phyloP scores from a whole-genome alignment of 1,140 invertebrate species.

The Orchesella cincta region DNA sequence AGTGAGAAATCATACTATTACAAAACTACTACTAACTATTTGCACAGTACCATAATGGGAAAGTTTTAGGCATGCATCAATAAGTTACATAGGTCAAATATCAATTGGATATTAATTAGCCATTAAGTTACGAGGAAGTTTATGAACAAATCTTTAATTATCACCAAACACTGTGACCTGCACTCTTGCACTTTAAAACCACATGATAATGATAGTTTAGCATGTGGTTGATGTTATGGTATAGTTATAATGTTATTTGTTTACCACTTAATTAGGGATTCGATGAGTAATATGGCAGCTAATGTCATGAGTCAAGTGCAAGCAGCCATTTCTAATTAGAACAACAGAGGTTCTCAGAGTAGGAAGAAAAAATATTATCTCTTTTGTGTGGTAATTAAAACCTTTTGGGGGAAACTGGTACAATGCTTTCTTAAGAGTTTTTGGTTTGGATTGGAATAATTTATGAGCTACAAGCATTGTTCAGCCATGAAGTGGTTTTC shows the following conservation, averaged over 20 bases:
- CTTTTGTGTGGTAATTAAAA: background rate
- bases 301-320: slow-evolving; percentile 5
- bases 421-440: no score
- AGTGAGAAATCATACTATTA: no score
- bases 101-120: no score
- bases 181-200: background rate
- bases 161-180: background rate
- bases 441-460: no score
- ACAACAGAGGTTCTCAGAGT: background rate
- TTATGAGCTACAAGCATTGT: no score
- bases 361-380: background rate
- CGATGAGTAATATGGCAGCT: slow-evolving; percentile 13
- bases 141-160: background rate
- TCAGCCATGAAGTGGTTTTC: no score
- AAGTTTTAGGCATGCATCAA: no score
- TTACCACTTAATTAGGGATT: slow-evolving; percentile 10
- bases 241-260: no score
- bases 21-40: no score
- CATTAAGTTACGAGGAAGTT: no score
- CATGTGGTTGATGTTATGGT: background rate
- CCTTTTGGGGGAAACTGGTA: background rate
- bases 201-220: background rate
- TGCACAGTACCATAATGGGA: no score
- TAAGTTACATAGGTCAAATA: no score
- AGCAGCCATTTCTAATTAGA: slow-evolving; percentile 15